These are phyloP conservation scores for Agonopterix alstromeriana DNA, from an alignment of 2,888 invertebrate genomes.

Conservation along the genomic window DNA sequence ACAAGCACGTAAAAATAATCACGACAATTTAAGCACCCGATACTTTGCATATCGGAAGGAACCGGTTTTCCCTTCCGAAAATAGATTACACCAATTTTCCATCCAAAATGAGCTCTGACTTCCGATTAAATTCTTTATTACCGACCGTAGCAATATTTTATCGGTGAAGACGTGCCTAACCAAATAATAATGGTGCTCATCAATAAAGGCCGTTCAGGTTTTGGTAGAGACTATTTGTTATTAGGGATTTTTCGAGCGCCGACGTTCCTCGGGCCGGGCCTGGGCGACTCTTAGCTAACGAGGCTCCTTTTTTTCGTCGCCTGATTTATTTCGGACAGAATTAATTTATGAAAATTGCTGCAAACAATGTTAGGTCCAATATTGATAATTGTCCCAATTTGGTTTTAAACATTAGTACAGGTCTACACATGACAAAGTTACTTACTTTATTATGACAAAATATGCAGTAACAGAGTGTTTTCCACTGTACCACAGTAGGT, in stretches of 20 bases:
- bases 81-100: constrained; percentile 10
- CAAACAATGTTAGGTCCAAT: too few relatives aligned
- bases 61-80: neutral
- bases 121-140: constrained; percentile 30
- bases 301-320: too few relatives aligned
- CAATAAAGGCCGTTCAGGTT: constrained; percentile 25
- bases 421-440: too few relatives aligned
- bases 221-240: constrained; percentile 27
- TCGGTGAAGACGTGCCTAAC: constrained; percentile 24
- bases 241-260: constrained; percentile 32
- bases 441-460: too few relatives aligned
- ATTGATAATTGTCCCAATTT: too few relatives aligned
- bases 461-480: too few relatives aligned
- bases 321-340: too few relatives aligned
- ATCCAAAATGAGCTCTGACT: constrained; percentile 11
- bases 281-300: too few relatives aligned
- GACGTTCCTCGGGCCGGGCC: neutral
- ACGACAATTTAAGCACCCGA: neutral
- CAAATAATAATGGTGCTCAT: constrained; percentile 40
- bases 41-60: neutral
- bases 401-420: too few relatives aligned
- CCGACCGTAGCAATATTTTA: constrained; percentile 25
- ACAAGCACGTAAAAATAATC: neutral
- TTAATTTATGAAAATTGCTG: too few relatives aligned
- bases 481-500: too few relatives aligned